Conservation (phyloP, 2,797 vertebrate genomes). For the Pangasius larnaudii region DNA sequence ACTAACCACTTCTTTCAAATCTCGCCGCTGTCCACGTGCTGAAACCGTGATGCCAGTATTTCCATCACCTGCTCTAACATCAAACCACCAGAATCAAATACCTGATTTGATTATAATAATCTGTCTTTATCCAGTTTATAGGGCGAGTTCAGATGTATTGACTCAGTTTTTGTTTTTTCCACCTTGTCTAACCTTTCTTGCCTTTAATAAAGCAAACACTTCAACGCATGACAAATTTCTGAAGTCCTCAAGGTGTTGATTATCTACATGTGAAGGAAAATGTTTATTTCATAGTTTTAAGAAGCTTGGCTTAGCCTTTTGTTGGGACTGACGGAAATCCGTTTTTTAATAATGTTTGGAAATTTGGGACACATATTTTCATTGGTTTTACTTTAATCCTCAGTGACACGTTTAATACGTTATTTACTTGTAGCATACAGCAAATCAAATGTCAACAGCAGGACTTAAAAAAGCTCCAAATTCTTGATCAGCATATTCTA, state of each 20-base stretch:
- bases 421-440: background rate
- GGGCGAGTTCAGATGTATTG: background rate
- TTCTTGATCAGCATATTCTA: background rate
- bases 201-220: background rate
- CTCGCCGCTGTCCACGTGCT: conserved; percentile 33
- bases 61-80: background rate
- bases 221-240: background rate
- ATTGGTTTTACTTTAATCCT: background rate
- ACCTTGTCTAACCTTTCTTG: background rate
- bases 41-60: background rate
- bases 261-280: background rate
- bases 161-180: no score
- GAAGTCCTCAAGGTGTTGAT: background rate
- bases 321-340: background rate
- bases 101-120: no score
- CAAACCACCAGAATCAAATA: background rate
- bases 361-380: background rate
- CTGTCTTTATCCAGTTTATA: background rate
- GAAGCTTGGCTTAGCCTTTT: background rate
- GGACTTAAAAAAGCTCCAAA: background rate
- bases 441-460: background rate
- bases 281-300: background rate
- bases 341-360: background rate
- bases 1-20: background rate
- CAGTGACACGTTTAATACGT: background rate